phyloP scores from a whole-genome alignment of 2,888 invertebrate species.

The Athripsodes cinereus region DNA sequence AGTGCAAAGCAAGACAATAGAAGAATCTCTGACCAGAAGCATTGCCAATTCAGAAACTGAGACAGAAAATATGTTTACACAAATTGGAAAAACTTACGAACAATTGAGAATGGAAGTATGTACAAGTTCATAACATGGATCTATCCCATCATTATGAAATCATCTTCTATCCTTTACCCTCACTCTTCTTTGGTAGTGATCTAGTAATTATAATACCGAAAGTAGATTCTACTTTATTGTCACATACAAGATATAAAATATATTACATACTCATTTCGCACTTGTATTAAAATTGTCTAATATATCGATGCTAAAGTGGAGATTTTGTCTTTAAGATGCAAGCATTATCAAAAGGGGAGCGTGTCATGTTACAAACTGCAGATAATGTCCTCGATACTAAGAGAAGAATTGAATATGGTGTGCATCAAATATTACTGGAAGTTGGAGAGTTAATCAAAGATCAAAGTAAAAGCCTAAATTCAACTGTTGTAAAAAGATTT shows the following conservation, averaged over 20 bases:
- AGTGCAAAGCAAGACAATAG: conserved; percentile 42
- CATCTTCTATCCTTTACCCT: no score
- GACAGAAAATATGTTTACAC: conserved; percentile 50
- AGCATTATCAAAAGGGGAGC: conserved; percentile 65
- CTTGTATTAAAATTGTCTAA: neutral
- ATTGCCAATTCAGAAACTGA: conserved; percentile 52
- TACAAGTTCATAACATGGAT: no score
- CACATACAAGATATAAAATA: no score
- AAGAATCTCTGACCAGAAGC: conserved; percentile 52
- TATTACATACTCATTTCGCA: no score
- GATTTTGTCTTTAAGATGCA: conserved; percentile 46
- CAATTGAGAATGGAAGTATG: conserved; percentile 49
- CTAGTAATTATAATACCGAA: no score
- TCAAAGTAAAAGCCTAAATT: conserved; percentile 60
- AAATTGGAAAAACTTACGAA: conserved; percentile 50
- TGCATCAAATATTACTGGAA: conserved; percentile 73
- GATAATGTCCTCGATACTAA: conserved; percentile 81
- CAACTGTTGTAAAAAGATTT: conserved; percentile 61
- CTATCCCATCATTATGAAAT: no score
- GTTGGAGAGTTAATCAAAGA: conserved; percentile 62
- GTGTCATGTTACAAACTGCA: conserved; percentile 73
- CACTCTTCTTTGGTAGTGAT: no score
- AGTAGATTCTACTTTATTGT: no score
- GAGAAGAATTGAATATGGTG: conserved; percentile 76
- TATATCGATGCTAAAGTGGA: neutral